Evolutionary conservation across 1,140 invertebrate species (phyloP), one percentile per base, ranked within the genome.

Genomic region (Gryllus bimaculatus): DNA sequence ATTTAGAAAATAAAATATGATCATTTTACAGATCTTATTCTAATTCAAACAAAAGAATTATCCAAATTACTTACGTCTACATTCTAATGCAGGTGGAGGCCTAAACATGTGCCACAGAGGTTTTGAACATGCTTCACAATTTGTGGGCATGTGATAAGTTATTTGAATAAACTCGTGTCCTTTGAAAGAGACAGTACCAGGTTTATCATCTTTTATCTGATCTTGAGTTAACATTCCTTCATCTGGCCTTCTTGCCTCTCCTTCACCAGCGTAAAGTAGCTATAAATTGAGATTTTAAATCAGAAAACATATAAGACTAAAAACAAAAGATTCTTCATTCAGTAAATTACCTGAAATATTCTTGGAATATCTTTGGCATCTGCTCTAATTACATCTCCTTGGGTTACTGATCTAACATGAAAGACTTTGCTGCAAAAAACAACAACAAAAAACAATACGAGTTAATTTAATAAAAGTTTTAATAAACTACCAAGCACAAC

Each of bases 291-390:
- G 2, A 8, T n/a, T 75, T 75, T 39, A 39, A 1, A 39, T 39
- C 26, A 39, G 26, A 39, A 5, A 39, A 39, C 26, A 39, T 39
- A 54, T 54, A 54, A 13, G 54, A 18, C 54, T 3, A 66, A 66
- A 66, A 66, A 66, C 54, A 66, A 54, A 54, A 73, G 15, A 73
- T 73, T 18, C 20, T 39, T 39, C 5, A 39, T 39, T 39, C 26
- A 39, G 26, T 39, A 39, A 39, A 39, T 39, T 86, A 93, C 92
- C 90, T 99, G 97, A 88, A 99, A 99, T 89, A 99, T 99, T 86
- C 96, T 93, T 83, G 98, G 98, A 87, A 99, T 98, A 90, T 99
- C 97, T 92, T 97, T 97, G 86, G 96, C 95, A 90, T 98, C 96
- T 78, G 96, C 98, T 85, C 97, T 91, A 85, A 98, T 98, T 81